These are phyloP conservation scores for Poecile montanus DNA, from an alignment of 2,797 vertebrate genomes.

Conservation along the genomic window DNA sequence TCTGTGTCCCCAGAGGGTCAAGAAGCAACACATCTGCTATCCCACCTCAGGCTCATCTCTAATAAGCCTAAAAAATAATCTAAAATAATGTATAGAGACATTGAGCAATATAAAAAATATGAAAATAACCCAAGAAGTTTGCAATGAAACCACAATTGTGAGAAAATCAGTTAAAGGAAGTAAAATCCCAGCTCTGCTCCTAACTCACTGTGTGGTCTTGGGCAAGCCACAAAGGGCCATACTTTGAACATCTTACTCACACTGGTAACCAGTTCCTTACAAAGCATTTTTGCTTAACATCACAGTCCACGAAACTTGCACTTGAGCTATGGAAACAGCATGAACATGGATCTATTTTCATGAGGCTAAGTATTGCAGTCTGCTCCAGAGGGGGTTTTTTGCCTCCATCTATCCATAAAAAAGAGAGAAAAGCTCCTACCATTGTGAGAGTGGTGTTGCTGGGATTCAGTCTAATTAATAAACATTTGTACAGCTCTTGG, in stretches of 20 bases:
- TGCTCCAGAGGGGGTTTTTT: neutral
- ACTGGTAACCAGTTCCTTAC: constrained; percentile 23
- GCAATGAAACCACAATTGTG: constrained; percentile 41
- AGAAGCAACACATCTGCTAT: neutral
- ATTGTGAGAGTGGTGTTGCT: neutral
- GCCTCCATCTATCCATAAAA: neutral
- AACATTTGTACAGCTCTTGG: neutral
- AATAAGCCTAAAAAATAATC: neutral
- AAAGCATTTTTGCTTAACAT: constrained; percentile 31
- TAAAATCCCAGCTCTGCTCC: constrained; percentile 51
- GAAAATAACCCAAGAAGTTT: neutral
- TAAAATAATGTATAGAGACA: neutral
- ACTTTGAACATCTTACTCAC: constrained; percentile 47
- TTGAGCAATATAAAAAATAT: neutral
- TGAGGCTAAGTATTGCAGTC: neutral
- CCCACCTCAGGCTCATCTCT: neutral
- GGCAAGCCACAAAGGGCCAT: constrained; percentile 22
- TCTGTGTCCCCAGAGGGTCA: neutral
- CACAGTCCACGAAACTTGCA: neutral
- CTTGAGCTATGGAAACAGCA: constrained; percentile 10
- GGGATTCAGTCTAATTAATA: constrained; percentile 37
- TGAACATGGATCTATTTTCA: neutral
- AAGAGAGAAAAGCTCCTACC: neutral
- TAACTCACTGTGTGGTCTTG: constrained; percentile 58
- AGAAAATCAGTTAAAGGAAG: constrained; percentile 57